Evolutionary conservation across 37 sponge, comb jelly and placozoan species (phyloP).

Genomic region (Axinella damicornis): DNA sequence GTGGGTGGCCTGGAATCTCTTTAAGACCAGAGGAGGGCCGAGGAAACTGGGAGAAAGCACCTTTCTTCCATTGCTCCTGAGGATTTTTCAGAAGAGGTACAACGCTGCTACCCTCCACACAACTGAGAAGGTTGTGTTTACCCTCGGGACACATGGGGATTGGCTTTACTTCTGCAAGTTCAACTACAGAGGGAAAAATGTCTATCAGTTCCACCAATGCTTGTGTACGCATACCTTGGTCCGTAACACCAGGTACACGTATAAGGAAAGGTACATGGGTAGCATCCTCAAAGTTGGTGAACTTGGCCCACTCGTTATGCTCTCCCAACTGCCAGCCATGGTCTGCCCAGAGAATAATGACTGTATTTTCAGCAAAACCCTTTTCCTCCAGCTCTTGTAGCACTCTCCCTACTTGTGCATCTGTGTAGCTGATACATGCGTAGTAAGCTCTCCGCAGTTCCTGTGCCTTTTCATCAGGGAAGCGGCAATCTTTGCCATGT

Average conservation of each 20-base stretch:
- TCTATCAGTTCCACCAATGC: conserved; percentile 50
- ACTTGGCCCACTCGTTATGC: conserved; percentile 44
- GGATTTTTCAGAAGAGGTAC: conserved; percentile 51
- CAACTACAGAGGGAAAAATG: conserved; percentile 45
- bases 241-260: conserved; percentile 41
- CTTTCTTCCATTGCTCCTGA: conserved; percentile 40
- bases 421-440: conserved; percentile 50
- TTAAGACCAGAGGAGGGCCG: background rate
- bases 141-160: conserved; percentile 37
- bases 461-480: conserved; percentile 2
- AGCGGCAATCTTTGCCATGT: conserved; percentile 11
- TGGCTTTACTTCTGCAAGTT: conserved; percentile 27
- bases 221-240: conserved; percentile 16
- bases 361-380: conserved; percentile 46
- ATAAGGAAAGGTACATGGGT: conserved; percentile 63
- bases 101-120: conserved; percentile 49
- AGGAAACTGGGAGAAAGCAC: conserved; percentile 58
- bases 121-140: background rate
- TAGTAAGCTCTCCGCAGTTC: conserved; percentile 40
- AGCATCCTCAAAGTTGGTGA: conserved; percentile 67
- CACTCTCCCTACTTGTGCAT: conserved; percentile 42
- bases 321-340: conserved; percentile 67
- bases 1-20: conserved; percentile 18
- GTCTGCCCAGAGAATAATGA: conserved; percentile 61
- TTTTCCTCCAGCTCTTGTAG: conserved; percentile 21